Conservation (phyloP, 2,797 vertebrate genomes). For the Natrix natrix region DNA sequence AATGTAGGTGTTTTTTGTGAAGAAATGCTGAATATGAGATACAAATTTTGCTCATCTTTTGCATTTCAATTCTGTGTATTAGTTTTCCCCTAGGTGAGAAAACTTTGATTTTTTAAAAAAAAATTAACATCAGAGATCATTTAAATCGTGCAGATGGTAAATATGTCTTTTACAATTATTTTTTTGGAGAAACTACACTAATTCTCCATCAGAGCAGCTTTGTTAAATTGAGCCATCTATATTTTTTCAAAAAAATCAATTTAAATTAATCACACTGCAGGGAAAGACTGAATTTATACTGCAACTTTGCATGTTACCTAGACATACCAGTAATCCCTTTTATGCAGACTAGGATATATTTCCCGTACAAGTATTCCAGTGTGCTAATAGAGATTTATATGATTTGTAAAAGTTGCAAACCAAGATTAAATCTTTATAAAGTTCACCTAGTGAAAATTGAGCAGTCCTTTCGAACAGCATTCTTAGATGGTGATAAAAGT, state of each 20-base stretch:
- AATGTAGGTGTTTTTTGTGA: not conserved
- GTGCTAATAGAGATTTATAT: not conserved
- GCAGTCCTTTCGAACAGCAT: not conserved
- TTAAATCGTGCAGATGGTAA: not conserved
- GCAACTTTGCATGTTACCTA: not conserved
- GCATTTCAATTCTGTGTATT: not conserved
- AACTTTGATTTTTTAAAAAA: not conserved
- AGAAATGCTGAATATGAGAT: not conserved
- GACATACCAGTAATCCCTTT: not conserved
- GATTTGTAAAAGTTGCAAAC: not conserved
- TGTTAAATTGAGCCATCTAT: not conserved
- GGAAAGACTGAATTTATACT: not conserved
- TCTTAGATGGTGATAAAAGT: not conserved
- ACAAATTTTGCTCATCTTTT: not conserved
- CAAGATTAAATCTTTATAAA: not conserved
- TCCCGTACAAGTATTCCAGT: not conserved
- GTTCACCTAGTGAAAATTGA: not conserved
- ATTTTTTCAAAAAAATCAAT: too few species aligned
- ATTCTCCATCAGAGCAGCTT: not conserved
- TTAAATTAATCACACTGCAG: too few species aligned
- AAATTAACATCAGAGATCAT: not conserved
- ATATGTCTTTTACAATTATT: not conserved
- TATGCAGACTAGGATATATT: not conserved
- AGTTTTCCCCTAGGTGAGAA: not conserved
- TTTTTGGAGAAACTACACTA: not conserved